phyloP scores from a whole-genome alignment of 2,113 vertebrate species.

The Cynopterus brachyotis region DNA sequence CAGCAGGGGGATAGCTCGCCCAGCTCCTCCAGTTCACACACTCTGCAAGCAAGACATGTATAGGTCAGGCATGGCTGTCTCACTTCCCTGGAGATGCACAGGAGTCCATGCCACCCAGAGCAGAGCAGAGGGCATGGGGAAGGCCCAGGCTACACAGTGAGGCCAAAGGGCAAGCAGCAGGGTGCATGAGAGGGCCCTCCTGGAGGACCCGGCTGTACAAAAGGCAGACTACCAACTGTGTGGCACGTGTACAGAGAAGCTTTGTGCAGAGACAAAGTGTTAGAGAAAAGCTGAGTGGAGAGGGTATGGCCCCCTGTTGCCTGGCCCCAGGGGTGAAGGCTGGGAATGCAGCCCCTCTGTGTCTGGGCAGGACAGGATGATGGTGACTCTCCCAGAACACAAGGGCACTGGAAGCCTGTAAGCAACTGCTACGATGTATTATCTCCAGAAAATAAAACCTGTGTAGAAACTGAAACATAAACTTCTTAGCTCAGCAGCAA shows the following conservation, averaged over 20 bases:
- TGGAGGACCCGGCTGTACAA: neutral
- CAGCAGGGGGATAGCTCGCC: slow-evolving; percentile 98
- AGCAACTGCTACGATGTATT: neutral
- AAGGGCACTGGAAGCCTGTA: neutral
- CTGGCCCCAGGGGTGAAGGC: neutral
- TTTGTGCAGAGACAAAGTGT: neutral
- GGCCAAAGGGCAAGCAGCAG: too few species aligned
- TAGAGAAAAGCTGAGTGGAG: neutral
- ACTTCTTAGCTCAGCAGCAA: neutral
- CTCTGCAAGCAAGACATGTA: slow-evolving; percentile 82
- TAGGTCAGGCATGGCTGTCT: fast-evolving
- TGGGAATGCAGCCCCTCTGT: neutral
- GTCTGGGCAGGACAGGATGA: neutral
- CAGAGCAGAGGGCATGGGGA: neutral
- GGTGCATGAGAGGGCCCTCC: fast-evolving
- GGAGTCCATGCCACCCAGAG: neutral
- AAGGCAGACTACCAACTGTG: neutral
- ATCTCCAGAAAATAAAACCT: neutral
- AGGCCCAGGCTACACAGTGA: neutral
- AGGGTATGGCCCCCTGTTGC: neutral
- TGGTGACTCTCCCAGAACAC: fast-evolving
- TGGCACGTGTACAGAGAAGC: neutral
- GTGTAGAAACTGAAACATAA: neutral
- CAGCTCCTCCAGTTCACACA: slow-evolving; percentile 95
- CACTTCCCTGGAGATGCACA: neutral